phyloP scores from a whole-genome alignment of 37 sponge, comb jelly and placozoan species.

The Eunapius fragilis region DNA sequence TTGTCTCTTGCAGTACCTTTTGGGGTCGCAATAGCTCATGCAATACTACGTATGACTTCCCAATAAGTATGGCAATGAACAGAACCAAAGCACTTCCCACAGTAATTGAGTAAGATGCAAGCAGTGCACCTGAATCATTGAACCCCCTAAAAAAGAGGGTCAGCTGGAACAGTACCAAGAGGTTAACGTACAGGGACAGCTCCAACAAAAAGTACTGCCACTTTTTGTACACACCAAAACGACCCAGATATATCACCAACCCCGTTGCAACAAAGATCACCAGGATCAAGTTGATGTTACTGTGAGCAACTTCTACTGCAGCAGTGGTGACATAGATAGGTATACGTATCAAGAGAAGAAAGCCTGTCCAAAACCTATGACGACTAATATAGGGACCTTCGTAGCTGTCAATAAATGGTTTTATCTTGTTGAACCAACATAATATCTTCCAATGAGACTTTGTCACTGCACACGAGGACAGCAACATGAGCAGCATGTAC shows the following conservation, averaged over 20 bases:
- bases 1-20: too few relatives aligned
- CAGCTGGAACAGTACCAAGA: too few relatives aligned
- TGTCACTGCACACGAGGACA: slow-evolving; percentile 8
- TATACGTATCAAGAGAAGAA: background rate
- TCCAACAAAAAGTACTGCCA: background rate
- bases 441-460: background rate
- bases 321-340: background rate
- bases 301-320: background rate
- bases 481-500: slow-evolving; percentile 7
- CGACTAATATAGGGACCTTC: slow-evolving; percentile 13
- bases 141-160: too few relatives aligned
- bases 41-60: too few relatives aligned
- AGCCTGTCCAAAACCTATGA: slow-evolving; percentile 34
- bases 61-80: too few relatives aligned
- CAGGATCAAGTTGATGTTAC: background rate
- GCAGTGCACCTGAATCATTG: too few relatives aligned
- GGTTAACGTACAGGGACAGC: slow-evolving; percentile 5
- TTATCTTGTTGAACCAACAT: slow-evolving; percentile 7
- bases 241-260: background rate
- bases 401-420: slow-evolving; percentile 26
- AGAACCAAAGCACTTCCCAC: too few relatives aligned
- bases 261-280: background rate
- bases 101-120: too few relatives aligned
- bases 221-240: slow-evolving; percentile 33
- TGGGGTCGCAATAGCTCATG: too few relatives aligned